Conservation (phyloP, 1,140 invertebrate species). For the Zaprionus ghesquierei region DNA sequence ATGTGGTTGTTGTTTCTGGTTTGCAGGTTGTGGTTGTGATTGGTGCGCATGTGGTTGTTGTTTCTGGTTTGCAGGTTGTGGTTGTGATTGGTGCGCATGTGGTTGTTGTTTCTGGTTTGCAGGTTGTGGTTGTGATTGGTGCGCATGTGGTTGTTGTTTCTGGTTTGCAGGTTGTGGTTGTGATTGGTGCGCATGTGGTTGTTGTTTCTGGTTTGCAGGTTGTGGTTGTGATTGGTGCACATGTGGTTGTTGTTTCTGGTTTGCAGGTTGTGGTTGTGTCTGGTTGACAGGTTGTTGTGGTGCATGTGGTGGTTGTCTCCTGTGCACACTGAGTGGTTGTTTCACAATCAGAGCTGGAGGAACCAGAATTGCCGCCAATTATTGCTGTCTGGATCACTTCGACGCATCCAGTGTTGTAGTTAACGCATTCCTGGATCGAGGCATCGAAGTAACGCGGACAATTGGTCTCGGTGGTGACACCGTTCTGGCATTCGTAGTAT, state of each 20-base stretch:
- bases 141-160: too few species aligned
- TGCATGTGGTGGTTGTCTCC: neutral
- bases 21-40: constrained; percentile 9
- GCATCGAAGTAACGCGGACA: constrained; percentile 66
- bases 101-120: constrained; percentile 4
- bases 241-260: constrained; percentile 4
- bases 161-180: neutral
- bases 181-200: constrained; percentile 16
- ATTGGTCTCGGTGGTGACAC: constrained; percentile 35
- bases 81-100: constrained; percentile 3
- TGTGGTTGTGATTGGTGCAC: constrained; percentile 5
- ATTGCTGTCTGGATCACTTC: constrained; percentile 21
- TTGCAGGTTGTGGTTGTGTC: constrained; percentile 27
- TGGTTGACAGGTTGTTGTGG: neutral
- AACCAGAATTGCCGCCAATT: neutral
- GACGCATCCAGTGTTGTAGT: constrained; percentile 64
- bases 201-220: constrained; percentile 8
- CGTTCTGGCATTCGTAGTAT: constrained; percentile 69
- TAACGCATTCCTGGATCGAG: constrained; percentile 53
- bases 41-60: neutral
- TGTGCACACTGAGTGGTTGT: constrained; percentile 10
- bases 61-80: too few species aligned
- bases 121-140: constrained; percentile 2
- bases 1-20: constrained; percentile 6
- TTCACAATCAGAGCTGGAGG: constrained; percentile 24